phyloP scores from a whole-genome alignment of 2,113 vertebrate species.

The Mormoops blainvillei region DNA sequence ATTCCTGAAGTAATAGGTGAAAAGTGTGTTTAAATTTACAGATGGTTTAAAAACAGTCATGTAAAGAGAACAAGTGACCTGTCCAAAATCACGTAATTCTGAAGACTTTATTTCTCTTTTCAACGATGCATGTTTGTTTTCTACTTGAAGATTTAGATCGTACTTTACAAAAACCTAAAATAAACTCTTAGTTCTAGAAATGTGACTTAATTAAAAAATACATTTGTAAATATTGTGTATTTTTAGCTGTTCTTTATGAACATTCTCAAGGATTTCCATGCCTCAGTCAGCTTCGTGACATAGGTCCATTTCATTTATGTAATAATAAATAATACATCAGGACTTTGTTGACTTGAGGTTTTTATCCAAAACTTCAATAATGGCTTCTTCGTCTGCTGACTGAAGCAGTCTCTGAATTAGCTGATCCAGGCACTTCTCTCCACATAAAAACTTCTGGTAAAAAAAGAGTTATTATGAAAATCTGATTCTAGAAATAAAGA shows the following conservation, averaged over 20 bases:
- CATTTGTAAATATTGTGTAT: neutral
- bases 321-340: constrained; percentile 32
- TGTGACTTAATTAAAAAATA: constrained; percentile 5
- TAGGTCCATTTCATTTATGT: constrained; percentile 39
- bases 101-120: constrained; percentile 23
- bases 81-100: neutral
- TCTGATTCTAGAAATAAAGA: neutral
- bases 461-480: constrained; percentile 17
- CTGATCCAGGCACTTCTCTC: constrained; percentile 85
- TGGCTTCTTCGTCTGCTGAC: constrained; percentile 82
- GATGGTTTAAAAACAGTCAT: neutral
- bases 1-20: neutral
- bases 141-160: neutral
- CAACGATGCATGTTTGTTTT: neutral
- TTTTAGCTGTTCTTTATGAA: constrained; percentile 9
- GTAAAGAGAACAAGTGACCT: neutral
- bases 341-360: constrained; percentile 66
- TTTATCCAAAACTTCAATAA: constrained; percentile 83
- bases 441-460: constrained; percentile 88
- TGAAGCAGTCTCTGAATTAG: constrained; percentile 85
- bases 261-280: neutral
- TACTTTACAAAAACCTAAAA: constrained; percentile 27
- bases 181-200: neutral
- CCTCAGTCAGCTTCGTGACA: constrained; percentile 2
- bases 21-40: neutral